Conservation (phyloP, 1,140 invertebrate species). For the Cyphomyrmex costatus region DNA sequence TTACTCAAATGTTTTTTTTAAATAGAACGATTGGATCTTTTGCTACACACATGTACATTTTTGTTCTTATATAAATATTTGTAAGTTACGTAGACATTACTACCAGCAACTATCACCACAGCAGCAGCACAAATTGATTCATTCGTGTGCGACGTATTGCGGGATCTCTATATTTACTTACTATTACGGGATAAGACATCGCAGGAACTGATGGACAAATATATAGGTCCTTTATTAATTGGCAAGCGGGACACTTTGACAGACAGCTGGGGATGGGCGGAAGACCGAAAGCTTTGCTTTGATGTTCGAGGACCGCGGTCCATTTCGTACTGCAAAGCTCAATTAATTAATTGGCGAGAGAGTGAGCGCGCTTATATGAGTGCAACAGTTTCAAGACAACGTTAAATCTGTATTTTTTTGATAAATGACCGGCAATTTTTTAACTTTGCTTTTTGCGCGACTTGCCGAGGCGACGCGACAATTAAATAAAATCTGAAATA, state of each 20-base stretch:
- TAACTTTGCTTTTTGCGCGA: neutral
- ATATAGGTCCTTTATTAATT: constrained; percentile 83
- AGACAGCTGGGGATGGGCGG: constrained; percentile 69
- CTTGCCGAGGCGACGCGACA: neutral
- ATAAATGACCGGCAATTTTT: constrained; percentile 3
- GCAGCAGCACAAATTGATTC: constrained; percentile 28
- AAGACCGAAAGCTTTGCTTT: constrained; percentile 76
- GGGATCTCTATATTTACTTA: constrained; percentile 79
- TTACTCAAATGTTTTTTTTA: neutral
- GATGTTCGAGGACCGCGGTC: constrained; percentile 80
- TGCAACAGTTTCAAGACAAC: constrained; percentile 67
- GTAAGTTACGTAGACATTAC: neutral
- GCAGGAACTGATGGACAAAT: constrained; percentile 76
- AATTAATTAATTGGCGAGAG: constrained; percentile 83
- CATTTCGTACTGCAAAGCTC: constrained; percentile 80
- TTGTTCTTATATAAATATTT: neutral
- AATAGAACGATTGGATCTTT: neutral
- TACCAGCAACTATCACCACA: no score
- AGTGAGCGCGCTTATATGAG: constrained; percentile 58
- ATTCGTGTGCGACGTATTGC: neutral
- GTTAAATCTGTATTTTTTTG: constrained; percentile 59
- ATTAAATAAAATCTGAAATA: constrained; percentile 15
- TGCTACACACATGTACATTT: neutral
- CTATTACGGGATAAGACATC: constrained; percentile 83
- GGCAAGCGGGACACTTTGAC: constrained; percentile 81